Evolutionary conservation across 1,140 invertebrate genomes (phyloP).

Genomic region (Battus philenor): DNA sequence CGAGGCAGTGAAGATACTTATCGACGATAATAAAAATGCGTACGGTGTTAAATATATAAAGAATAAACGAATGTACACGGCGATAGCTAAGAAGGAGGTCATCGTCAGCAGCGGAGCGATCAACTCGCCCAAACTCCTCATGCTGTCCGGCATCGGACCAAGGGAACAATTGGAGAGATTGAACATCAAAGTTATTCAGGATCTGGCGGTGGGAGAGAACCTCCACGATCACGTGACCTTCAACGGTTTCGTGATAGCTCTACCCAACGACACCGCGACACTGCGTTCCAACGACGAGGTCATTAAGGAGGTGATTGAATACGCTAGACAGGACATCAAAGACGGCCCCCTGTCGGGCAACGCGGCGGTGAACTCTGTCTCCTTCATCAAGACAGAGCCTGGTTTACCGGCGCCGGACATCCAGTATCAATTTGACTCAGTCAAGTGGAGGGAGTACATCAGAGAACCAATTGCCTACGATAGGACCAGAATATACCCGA

Average conservation of each 20-base stretch:
- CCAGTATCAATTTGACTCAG: constrained; percentile 56
- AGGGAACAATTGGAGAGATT: constrained; percentile 76
- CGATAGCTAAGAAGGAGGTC: constrained; percentile 79
- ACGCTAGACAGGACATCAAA: constrained; percentile 27
- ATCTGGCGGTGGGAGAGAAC: constrained; percentile 84
- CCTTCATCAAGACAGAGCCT: constrained; percentile 67
- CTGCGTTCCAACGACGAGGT: constrained; percentile 16
- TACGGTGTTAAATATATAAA: constrained; percentile 80
- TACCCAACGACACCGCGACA: constrained; percentile 81
- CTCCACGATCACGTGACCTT: constrained; percentile 85
- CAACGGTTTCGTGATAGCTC: constrained; percentile 71
- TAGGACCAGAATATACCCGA: constrained; percentile 22
- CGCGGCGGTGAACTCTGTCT: constrained; percentile 64
- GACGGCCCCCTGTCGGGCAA: constrained; percentile 64
- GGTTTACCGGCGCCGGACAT: constrained; percentile 76
- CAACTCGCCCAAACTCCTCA: constrained; percentile 83
- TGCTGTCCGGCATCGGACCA: constrained; percentile 85
- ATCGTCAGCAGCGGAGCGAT: constrained; percentile 82
- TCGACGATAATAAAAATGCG: constrained; percentile 82
- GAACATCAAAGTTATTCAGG: constrained; percentile 77
- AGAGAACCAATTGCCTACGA: constrained; percentile 23
- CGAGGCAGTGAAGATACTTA: constrained; percentile 82
- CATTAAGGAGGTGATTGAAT: constrained; percentile 17
- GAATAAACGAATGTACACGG: constrained; percentile 74
- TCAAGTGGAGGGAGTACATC: constrained; percentile 20